Evolutionary conservation across 2,113 vertebrate species (phyloP), one percentile per base, ranked within the genome.

Genomic region (Sprattus sprattus): DNA sequence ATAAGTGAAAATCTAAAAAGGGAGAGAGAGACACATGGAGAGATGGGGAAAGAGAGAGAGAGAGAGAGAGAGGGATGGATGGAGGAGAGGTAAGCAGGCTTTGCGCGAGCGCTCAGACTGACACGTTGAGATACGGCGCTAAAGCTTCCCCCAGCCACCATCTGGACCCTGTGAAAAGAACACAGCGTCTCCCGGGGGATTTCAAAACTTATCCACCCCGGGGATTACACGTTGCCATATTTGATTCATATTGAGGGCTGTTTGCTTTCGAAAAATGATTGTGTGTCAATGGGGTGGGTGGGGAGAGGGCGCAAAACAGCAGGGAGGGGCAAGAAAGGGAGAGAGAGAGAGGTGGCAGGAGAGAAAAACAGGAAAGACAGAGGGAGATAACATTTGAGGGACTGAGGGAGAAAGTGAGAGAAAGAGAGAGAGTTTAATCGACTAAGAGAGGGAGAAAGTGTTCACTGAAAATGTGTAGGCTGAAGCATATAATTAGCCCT

Each of bases 221-320:
- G 78, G 89, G 83, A 90, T 90, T 90, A 88, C 83, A 88, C 87
- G 84, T 87, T 88, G 87, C 87, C 87, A 87, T 84, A 81, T 90
- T 90, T 90, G 89, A 90, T 90, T 90, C 89, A 88, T 88, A 88
- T 88, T 87, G 85, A 81, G 67, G 85, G 87, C n/a, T 86, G 84
- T 83, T 83, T 85, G 89, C 89, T 88, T 90, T 90, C 87, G 87
- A 88, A 88, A 90, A 88, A 89, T 84, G 83, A 85, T 81, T 82
- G 84, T 81, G 88, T 71, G 45, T 81, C 67, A 78, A 64, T 84
- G 20, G 50, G 47, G 71, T 83, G 80, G 83, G 82, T 81, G 86
- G n/a, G 86, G 86, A 90, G 80, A 87, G 86, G 81, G 67, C 39
- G 67, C 13, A 5, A 2, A 13, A 10, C 10, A 13, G 25, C 25